phyloP scores from a whole-genome alignment of 2,797 vertebrate species.

The Eospalax fontanierii region DNA sequence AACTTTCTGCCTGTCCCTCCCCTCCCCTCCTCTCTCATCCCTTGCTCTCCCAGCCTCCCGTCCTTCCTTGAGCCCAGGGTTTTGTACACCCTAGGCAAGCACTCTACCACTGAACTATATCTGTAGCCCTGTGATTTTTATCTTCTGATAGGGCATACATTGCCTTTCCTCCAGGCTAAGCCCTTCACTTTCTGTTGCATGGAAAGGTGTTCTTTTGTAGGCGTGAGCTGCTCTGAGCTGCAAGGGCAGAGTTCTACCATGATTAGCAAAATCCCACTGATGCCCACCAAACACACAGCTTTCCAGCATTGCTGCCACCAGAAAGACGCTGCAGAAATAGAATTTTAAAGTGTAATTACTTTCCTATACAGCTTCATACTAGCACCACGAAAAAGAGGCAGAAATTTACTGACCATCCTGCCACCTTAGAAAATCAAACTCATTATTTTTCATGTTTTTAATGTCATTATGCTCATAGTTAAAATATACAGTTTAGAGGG shows the following conservation, averaged over 20 bases:
- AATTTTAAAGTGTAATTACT: constrained; percentile 65
- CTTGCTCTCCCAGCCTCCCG: background rate
- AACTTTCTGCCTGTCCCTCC: background rate
- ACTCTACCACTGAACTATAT: background rate
- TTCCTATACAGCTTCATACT: constrained; percentile 41
- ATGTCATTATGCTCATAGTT: constrained; percentile 38
- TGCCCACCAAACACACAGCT: background rate
- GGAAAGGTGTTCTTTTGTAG: background rate
- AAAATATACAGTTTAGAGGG: background rate
- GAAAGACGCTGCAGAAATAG: constrained; percentile 28
- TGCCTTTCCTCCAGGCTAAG: background rate
- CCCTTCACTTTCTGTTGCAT: background rate
- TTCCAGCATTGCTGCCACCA: constrained; percentile 4
- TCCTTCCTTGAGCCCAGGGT: background rate
- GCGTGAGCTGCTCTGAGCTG: background rate
- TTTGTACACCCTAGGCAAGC: background rate
- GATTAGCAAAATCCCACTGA: constrained; percentile 13
- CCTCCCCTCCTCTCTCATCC: background rate
- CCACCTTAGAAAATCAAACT: constrained; percentile 10
- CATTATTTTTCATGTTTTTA: constrained; percentile 51
- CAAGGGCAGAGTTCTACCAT: background rate
- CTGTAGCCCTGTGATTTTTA: background rate
- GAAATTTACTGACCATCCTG: background rate
- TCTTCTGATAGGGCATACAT: constrained; percentile 1
- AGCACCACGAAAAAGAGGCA: background rate